Percentiles rank a stretch among this genome's conserved stretches.
Evolutionary conservation across 2,113 vertebrate genomes (phyloP).

Genomic region (Capreolus pygargus): DNA sequence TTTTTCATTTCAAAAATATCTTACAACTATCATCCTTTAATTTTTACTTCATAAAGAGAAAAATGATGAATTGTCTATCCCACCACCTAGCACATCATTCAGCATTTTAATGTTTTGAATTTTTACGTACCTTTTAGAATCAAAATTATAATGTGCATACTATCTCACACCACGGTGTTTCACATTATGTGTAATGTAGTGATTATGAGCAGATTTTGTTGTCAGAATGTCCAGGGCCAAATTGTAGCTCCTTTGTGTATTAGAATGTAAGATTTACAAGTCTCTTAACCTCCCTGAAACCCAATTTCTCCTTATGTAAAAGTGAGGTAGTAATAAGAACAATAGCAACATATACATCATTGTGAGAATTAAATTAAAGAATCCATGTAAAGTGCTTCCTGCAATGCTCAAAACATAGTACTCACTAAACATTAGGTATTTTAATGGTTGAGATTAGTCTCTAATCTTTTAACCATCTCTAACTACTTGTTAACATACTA

Average conservation of each 20-base stretch:
- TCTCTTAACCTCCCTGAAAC: background rate
- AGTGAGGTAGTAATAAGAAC: background rate
- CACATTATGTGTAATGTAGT: background rate
- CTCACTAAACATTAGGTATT: background rate
- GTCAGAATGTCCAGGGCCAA: background rate
- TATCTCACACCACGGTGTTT: background rate
- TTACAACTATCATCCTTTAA: background rate
- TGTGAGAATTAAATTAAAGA: background rate
- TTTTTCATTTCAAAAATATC: background rate
- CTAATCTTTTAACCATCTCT: slow-evolving; percentile 1
- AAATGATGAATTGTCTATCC: background rate
- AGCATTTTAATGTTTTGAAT: background rate
- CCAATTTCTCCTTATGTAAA: background rate
- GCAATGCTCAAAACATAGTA: background rate
- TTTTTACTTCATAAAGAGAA: background rate
- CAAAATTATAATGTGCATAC: background rate
- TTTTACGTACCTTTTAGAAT: background rate
- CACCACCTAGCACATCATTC: background rate
- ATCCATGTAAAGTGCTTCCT: background rate
- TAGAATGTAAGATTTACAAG: background rate
- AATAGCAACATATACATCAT: background rate
- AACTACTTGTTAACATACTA: background rate
- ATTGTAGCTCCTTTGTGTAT: background rate
- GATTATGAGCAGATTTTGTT: background rate
- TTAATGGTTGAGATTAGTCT: background rate